These are phyloP conservation scores for Chromis chromis DNA, from an alignment of 2,797 vertebrate genomes.

Conservation along the genomic window DNA sequence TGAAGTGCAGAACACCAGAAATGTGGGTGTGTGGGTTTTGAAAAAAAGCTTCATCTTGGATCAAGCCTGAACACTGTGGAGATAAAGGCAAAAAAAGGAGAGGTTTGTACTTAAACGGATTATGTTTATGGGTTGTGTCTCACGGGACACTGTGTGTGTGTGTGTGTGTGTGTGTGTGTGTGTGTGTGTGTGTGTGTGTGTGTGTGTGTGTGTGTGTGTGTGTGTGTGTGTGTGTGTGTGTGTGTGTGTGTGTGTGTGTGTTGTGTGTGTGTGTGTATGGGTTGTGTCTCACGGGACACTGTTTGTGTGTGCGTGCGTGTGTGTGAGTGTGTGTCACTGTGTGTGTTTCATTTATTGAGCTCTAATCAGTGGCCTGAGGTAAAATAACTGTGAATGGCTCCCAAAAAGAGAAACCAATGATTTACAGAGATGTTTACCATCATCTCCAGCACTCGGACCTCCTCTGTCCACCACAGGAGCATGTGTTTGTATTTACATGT, in stretches of 20 bases:
- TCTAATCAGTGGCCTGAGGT: slow-evolving; percentile 64
- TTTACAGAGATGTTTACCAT: slow-evolving; percentile 61
- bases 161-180: slow-evolving; percentile 6
- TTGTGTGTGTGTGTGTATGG: no score
- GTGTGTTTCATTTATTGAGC: slow-evolving; percentile 39
- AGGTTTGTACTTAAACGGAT: slow-evolving; percentile 63
- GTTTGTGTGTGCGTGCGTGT: slow-evolving; percentile 6
- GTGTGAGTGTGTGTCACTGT: slow-evolving; percentile 10
- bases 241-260: slow-evolving; percentile 15
- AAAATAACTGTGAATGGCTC: slow-evolving; percentile 57
- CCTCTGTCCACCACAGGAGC: slow-evolving; percentile 11
- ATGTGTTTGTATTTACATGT: background rate
- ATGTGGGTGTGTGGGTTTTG: slow-evolving; percentile 50
- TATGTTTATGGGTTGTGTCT: slow-evolving; percentile 59
- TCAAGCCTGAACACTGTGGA: slow-evolving; percentile 39
- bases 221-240: slow-evolving; percentile 3
- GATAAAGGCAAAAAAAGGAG: slow-evolving; percentile 51
- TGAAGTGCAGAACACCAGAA: slow-evolving; percentile 38
- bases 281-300: slow-evolving; percentile 24
- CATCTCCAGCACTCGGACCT: slow-evolving; percentile 18
- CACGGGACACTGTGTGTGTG: slow-evolving; percentile 9
- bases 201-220: slow-evolving; percentile 8
- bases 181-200: slow-evolving; percentile 8
- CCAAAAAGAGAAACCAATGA: slow-evolving; percentile 49
- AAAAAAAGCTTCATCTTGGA: slow-evolving; percentile 58